phyloP scores from a whole-genome alignment of 2,797 vertebrate species.

The Gallinago stenura region DNA sequence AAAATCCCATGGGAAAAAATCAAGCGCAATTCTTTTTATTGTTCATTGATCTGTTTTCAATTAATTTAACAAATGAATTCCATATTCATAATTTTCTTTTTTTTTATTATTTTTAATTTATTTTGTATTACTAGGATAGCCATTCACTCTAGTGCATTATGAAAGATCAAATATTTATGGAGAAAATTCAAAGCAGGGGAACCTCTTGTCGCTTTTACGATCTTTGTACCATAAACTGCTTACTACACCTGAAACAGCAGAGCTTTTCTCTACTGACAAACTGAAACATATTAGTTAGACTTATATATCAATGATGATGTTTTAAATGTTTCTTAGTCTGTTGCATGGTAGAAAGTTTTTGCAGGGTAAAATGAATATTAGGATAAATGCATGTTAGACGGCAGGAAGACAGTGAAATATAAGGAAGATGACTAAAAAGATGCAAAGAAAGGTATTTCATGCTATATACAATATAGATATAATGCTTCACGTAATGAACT shows the following conservation, averaged over 20 bases:
- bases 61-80: background rate
- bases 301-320: background rate
- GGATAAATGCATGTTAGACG: background rate
- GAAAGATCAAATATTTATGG: background rate
- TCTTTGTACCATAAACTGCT: background rate
- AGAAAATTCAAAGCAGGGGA: background rate
- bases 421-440: background rate
- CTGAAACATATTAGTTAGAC: background rate
- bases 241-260: background rate
- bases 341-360: background rate
- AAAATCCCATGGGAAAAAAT: background rate
- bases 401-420: background rate
- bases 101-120: background rate
- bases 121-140: background rate
- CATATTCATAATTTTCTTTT: background rate
- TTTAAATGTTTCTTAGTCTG: background rate
- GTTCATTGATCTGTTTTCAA: background rate
- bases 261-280: background rate
- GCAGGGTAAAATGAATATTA: background rate
- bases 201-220: background rate
- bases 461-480: background rate
- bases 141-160: background rate
- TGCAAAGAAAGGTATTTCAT: background rate
- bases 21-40: background rate
- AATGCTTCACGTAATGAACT: background rate